Evolutionary conservation across 2,888 invertebrate species (phyloP).

Genomic region (Bedellia somnulentella): DNA sequence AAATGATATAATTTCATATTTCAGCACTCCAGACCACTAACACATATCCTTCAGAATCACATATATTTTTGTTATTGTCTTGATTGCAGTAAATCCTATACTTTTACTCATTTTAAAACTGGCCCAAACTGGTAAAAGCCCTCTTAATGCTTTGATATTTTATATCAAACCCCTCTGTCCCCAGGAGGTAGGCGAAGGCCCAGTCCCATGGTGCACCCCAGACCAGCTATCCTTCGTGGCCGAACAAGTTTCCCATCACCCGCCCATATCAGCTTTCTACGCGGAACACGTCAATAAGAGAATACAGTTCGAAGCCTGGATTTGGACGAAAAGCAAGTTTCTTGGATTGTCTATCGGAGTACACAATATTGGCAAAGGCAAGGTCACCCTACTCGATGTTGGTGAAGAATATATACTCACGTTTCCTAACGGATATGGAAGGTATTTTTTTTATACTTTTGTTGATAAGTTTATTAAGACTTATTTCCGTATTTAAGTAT

Average conservation of each 20-base stretch:
- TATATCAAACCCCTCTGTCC: neutral
- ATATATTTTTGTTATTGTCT: no score
- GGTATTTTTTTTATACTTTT: no score
- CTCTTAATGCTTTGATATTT: conserved; percentile 1
- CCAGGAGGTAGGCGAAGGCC: conserved; percentile 74
- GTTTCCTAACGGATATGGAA: conserved; percentile 98
- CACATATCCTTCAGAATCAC: no score
- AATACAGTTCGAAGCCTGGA: conserved; percentile 89
- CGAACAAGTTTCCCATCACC: conserved; percentile 99
- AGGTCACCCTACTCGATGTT: conserved; percentile 84
- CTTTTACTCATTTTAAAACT: no score
- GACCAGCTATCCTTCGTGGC: conserved; percentile 93
- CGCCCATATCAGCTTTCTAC: conserved; percentile 98
- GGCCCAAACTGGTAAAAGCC: neutral
- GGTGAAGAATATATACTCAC: conserved; percentile 95
- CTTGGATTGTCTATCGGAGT: conserved; percentile 96
- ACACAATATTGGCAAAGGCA: conserved; percentile 94
- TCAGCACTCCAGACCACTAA: no score
- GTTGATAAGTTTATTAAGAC: no score
- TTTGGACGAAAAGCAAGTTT: conserved; percentile 99
- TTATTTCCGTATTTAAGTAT: conserved; percentile 5
- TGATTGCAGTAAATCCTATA: no score
- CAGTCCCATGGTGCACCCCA: conserved; percentile 86
- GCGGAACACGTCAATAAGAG: conserved; percentile 92
- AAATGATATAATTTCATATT: no score